Evolutionary conservation across 2,888 invertebrate genomes (phyloP), one percentile per base, ranked within the genome.

Genomic region (Ornithoptera priamus): DNA sequence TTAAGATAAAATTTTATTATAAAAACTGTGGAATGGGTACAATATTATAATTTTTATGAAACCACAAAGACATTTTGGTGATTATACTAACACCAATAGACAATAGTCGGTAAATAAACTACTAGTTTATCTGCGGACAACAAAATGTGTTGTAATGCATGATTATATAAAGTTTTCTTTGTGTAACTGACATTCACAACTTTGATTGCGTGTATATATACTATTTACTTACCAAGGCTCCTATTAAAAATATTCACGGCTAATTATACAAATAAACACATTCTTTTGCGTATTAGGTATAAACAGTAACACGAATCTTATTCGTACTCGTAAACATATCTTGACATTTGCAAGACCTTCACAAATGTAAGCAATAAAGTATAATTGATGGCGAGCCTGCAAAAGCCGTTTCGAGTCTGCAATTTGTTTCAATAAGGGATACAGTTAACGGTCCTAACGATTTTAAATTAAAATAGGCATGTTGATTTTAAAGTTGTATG

Each of bases 401-500:
- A 74, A 71, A 71, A 75, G 74, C 70, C 36, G 73, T 68, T 71
- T 67, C n/a, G 73, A 68, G 76, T 68, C 75, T 70, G 76, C 76
- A 78, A 80, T 87, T 83, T 82, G 80, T 88, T 79, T 81, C 81
- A 86, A 75, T 78, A 71, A 76, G 68, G 65, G 68, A 67, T 59
- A 67, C 67, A 68, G 71, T 71, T 72, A 75, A 73, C 72, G 65
- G 71, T 36, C 67, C 67, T 46, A 65, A 72, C 56, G 15, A 4
- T 46, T 46, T 46, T 46, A 12, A 46, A 46, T 46, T 46, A 46
- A 46, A 46, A 46, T 12, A 12, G 15, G 46, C 46, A 46, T 2
- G 15, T 46, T 46, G 17, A 12, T 12, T 15, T 46, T 46, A 3
- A 30, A 30, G 30, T 30, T 30, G 30, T 3, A 4, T 30, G 30